phyloP scores from a whole-genome alignment of 2,797 vertebrate genomes.

The Falco columbarius region DNA sequence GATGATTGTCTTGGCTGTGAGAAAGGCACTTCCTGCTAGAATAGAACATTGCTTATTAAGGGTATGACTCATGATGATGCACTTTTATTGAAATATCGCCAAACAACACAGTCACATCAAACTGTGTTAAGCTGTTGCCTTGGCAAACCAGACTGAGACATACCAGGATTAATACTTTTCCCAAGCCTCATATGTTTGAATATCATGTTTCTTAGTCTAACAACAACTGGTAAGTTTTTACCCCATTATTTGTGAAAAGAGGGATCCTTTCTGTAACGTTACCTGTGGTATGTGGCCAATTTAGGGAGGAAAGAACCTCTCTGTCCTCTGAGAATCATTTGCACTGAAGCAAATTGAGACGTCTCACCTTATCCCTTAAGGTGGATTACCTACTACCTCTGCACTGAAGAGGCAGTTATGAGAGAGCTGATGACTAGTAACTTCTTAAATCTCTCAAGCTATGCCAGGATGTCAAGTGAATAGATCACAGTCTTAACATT shows the following conservation, averaged over 20 bases:
- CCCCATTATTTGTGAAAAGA: neutral
- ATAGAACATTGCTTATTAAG: constrained; percentile 58
- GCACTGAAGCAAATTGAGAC: neutral
- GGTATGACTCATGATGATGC: constrained; percentile 32
- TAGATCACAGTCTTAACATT: neutral
- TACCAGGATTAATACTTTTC: constrained; percentile 31
- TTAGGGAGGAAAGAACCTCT: neutral
- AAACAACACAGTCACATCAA: constrained; percentile 11
- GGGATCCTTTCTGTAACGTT: neutral
- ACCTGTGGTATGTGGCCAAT: neutral
- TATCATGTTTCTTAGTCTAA: constrained; percentile 5
- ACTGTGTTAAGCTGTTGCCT: constrained; percentile 49
- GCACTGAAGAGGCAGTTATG: neutral
- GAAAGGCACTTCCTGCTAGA: constrained; percentile 45
- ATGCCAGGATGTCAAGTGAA: neutral
- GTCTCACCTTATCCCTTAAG: neutral
- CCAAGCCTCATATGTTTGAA: neutral
- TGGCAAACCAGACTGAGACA: constrained; percentile 32
- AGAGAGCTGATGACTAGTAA: neutral
- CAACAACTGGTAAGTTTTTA: neutral
- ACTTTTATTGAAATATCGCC: neutral
- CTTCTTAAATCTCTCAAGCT: neutral
- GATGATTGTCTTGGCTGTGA: constrained; percentile 22
- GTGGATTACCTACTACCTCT: neutral
- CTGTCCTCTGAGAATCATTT: neutral